These are phyloP conservation scores for Sphenopsis melanotis DNA, from an alignment of 2,797 vertebrate species.

Conservation along the genomic window DNA sequence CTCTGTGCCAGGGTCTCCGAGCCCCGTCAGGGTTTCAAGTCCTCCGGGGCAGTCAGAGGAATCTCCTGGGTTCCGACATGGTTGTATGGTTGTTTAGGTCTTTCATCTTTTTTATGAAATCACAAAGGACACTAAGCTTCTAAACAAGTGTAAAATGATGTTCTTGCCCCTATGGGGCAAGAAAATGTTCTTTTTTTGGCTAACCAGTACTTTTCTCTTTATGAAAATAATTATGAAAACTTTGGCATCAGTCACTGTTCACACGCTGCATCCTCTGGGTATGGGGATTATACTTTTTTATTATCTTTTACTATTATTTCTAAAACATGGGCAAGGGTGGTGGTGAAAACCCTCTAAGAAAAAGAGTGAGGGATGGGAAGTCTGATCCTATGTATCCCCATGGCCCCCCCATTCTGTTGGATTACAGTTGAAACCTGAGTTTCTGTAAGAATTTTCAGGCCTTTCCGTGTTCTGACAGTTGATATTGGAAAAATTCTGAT, in stretches of 20 bases:
- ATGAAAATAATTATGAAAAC: not conserved
- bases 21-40: too few species aligned
- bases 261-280: not conserved
- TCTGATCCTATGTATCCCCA: not conserved
- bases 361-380: rapidly evolving
- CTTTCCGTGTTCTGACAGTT: not conserved
- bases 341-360: not conserved
- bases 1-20: too few species aligned
- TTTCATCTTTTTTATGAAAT: not conserved
- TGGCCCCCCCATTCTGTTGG: not conserved
- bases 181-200: not conserved
- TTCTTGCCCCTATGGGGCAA: not conserved
- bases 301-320: not conserved
- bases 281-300: not conserved
- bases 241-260: not conserved
- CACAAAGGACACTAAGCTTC: not conserved
- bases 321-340: not conserved
- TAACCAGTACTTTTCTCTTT: not conserved
- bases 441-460: not conserved
- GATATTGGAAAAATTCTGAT: not conserved
- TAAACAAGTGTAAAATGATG: not conserved
- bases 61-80: too few species aligned
- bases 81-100: not conserved
- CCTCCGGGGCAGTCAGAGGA: too few species aligned
- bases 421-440: not conserved